phyloP scores from a whole-genome alignment of 2,113 vertebrate species.

The Potamarius usumacintae region DNA sequence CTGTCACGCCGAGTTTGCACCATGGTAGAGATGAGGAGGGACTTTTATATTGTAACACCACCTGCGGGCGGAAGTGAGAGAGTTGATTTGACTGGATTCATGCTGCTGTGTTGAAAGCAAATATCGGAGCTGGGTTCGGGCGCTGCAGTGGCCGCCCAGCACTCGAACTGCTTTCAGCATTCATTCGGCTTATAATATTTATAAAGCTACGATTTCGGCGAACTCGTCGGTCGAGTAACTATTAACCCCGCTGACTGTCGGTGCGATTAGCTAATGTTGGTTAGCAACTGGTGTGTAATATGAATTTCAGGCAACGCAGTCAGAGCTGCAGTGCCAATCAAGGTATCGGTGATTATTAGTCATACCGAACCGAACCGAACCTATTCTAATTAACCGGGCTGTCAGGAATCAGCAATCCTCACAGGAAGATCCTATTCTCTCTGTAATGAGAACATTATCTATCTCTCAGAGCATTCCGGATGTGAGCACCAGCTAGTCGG shows the following conservation, averaged over 20 bases:
- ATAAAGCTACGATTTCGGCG: neutral
- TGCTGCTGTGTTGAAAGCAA: conserved; percentile 43
- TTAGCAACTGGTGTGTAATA: conserved; percentile 34
- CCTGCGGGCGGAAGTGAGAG: conserved; percentile 30
- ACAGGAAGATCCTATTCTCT: neutral
- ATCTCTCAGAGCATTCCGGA: neutral
- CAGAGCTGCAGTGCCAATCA: conserved; percentile 5
- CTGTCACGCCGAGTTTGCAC: no score
- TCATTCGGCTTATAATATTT: neutral
- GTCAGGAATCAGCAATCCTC: neutral
- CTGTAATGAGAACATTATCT: neutral
- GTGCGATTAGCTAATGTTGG: conserved; percentile 11
- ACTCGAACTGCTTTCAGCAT: neutral
- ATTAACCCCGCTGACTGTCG: neutral
- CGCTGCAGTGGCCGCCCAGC: conserved; percentile 47
- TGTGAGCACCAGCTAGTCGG: conserved; percentile 31
- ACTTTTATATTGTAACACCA: conserved; percentile 47
- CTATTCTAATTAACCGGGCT: neutral
- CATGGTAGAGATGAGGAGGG: neutral
- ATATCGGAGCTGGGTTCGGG: conserved; percentile 41
- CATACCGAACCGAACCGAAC: no score
- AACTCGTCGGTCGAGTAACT: neutral
- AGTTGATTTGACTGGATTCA: neutral
- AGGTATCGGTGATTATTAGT: neutral
- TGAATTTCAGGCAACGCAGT: conserved; percentile 32